Evolutionary conservation across 2,797 vertebrate genomes (phyloP).

Genomic region (Anas bahamensis): DNA sequence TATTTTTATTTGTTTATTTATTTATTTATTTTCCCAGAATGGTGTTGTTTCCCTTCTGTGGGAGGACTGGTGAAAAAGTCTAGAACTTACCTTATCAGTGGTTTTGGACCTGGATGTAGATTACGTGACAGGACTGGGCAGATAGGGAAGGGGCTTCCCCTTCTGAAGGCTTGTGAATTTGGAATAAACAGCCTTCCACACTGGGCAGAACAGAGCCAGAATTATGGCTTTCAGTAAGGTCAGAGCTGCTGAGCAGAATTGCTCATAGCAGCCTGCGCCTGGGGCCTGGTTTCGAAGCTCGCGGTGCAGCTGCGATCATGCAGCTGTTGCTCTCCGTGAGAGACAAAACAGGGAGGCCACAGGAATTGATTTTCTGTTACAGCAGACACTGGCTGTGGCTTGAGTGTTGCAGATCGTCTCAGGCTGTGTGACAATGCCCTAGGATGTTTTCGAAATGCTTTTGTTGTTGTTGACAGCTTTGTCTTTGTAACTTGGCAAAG

Average conservation of each 20-base stretch:
- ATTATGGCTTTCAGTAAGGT: not conserved
- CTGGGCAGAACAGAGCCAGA: not conserved
- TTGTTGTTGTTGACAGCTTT: not conserved
- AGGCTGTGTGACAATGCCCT: not conserved
- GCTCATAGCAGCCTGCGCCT: not conserved
- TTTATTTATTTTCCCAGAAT: not conserved
- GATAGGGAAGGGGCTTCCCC: not conserved
- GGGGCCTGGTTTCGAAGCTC: not conserved
- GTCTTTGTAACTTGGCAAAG: not conserved
- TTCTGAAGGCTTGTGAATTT: not conserved
- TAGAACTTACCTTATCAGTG: not conserved
- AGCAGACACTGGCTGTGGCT: not conserved
- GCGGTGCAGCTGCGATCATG: not conserved
- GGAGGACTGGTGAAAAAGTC: not conserved
- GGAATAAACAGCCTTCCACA: not conserved
- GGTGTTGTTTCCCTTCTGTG: not conserved
- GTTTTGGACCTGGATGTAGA: not conserved
- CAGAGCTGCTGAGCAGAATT: not conserved
- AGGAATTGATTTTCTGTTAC: not conserved
- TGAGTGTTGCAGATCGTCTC: not conserved
- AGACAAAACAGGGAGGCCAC: not conserved
- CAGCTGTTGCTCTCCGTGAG: not conserved
- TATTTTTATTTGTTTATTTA: not conserved
- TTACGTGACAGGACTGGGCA: not conserved
- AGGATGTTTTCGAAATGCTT: not conserved